Evolutionary conservation across 2,797 vertebrate species (phyloP), one percentile per base, ranked within the genome.

Genomic region (Brachymystax lenok): DNA sequence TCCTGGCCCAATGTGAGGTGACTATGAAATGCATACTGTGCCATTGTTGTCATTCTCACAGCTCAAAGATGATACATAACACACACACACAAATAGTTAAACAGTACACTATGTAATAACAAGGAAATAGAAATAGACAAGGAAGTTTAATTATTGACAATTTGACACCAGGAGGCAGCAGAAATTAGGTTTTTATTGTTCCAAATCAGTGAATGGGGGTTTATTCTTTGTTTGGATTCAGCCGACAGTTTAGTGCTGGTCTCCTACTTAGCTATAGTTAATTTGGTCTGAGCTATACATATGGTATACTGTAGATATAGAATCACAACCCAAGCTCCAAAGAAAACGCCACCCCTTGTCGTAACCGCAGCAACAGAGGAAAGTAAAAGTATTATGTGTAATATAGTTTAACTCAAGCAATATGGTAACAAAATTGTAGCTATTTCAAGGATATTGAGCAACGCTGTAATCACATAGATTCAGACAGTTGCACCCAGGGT

Each of bases 101-200:
- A 54, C 14, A 54, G 17, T 46, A 56, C 19, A 17, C 16, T 56
- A 19, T 30, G 17, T 33, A 19, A 35, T 28, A 61, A 61, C 70
- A 56, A 21, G 14, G 69, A 33, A 21, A 61, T 5, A 13, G 28
- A 33, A 17, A 52, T 54, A 17, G 52, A 54, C 50, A 72, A 40
- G 40, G 35, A 59, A 10, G 21, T 64, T 64, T 27, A 13, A 21
- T 64, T 27, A 28, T 24, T 5, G 61, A 64, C 24, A 27, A 3
- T 24, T 21, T 64, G 24, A 27, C 12, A 64, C n/a, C 24, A 28
- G 61, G 21, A 13, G 7, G 7, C 21, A 27, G 52, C 52, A 4
- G 16, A 19, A 17, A 89, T 87, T 78, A 88, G 86, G 84, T 73
- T 5, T 89, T 90, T 92, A 90, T 87, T 30, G 14, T 73, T 79